These are phyloP conservation scores for Zoanthus sociatus DNA, from an alignment of 92 coral and sea anemone genomes.

Conservation along the genomic window DNA sequence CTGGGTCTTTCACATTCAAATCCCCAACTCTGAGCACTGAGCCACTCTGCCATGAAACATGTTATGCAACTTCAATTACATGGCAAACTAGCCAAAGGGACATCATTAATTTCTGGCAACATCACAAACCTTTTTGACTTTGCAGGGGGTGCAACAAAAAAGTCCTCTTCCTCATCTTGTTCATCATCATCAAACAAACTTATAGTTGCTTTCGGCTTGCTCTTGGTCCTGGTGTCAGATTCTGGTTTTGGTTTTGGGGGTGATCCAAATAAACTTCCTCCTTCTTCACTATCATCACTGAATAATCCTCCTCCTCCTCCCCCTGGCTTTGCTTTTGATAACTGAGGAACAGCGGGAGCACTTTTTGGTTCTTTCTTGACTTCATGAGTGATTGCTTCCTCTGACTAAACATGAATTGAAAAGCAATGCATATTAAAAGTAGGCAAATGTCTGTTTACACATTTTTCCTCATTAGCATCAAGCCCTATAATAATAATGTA, in stretches of 20 bases:
- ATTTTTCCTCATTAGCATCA: too few relatives aligned
- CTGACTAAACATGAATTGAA: background rate
- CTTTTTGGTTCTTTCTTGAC: conserved; percentile 33
- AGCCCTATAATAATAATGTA: too few relatives aligned
- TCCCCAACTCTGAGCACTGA: too few relatives aligned
- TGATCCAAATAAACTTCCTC: conserved; percentile 74
- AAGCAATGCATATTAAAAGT: background rate
- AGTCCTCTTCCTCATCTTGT: conserved; percentile 94
- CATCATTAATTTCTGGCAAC: too few relatives aligned
- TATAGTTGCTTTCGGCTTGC: conserved; percentile 86
- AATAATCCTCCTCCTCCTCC: conserved; percentile 88
- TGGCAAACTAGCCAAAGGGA: too few relatives aligned
- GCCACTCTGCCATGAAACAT: too few relatives aligned
- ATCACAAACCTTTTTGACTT: conserved; percentile 46
- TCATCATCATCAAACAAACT: conserved; percentile 98
- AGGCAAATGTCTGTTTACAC: too few relatives aligned
- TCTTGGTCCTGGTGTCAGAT: conserved; percentile 57
- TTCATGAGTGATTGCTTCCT: conserved; percentile 6
- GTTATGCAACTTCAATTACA: too few relatives aligned
- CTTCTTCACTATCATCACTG: conserved; percentile 85
- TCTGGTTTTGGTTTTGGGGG: conserved; percentile 64
- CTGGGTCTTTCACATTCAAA: too few relatives aligned
- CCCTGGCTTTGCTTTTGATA: conserved; percentile 76
- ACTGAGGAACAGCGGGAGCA: conserved; percentile 66
- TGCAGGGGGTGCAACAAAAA: conserved; percentile 71